These are phyloP conservation scores for Hedychridium roseum DNA, from an alignment of 2,888 invertebrate species.

Conservation along the genomic window DNA sequence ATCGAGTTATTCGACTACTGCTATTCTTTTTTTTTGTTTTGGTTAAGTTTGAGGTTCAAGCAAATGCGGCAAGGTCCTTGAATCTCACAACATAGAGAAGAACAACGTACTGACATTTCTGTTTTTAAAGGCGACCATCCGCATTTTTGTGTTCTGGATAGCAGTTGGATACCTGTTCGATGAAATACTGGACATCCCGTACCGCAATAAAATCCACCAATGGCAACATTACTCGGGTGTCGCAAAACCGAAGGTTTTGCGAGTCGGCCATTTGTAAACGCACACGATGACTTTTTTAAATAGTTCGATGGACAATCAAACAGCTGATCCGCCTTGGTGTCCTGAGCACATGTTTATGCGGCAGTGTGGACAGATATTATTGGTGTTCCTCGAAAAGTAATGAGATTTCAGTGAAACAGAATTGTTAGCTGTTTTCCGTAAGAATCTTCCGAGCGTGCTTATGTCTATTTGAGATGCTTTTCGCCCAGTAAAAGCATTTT, in stretches of 20 bases:
- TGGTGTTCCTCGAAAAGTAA: conserved; percentile 20
- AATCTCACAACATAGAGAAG: neutral
- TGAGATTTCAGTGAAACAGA: conserved; percentile 12
- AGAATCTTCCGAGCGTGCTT: conserved; percentile 28
- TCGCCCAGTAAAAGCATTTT: neutral
- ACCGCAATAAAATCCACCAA: too few species aligned
- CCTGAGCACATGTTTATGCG: conserved; percentile 54
- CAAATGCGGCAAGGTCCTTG: neutral
- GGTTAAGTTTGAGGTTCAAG: neutral
- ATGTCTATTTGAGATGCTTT: too few species aligned
- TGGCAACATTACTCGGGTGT: too few species aligned
- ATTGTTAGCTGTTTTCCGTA: conserved; percentile 32
- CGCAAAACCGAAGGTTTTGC: too few species aligned
- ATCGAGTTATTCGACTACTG: too few species aligned
- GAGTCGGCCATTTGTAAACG: too few species aligned
- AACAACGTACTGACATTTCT: neutral
- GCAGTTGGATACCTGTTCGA: too few species aligned
- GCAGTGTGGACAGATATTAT: conserved; percentile 40
- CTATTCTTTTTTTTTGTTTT: neutral
- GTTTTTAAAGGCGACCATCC: neutral
- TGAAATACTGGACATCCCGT: too few species aligned
- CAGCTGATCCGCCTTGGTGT: conserved; percentile 52
- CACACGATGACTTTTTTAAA: conserved; percentile 1
- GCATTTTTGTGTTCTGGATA: too few species aligned
- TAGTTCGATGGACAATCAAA: conserved; percentile 35